Evolutionary conservation across 2,113 vertebrate species (phyloP), one percentile per base, ranked within the genome.

Genomic region (Brachypodius melanocephalos): DNA sequence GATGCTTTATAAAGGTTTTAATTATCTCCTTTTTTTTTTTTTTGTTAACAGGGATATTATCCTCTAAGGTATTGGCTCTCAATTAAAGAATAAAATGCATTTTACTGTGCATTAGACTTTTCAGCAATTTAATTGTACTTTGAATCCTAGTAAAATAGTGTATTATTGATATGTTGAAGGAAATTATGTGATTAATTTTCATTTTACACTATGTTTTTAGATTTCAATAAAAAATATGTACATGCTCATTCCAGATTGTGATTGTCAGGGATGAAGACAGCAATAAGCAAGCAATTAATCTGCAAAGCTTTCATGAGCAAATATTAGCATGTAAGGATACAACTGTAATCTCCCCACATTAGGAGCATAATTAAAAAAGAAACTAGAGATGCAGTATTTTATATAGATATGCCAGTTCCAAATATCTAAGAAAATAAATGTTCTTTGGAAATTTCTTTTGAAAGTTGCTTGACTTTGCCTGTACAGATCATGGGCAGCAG

Each of bases 1-100:
- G 82, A 73, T 95, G 62, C 26, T 89, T 94, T 93, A 43, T 83
- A 91, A 96, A 51, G 45, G 16, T 88, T 89, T 89, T 94, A 83
- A 84, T 91, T 82, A 63, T 89, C 29, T 91, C 46, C 36, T 2
- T 31, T 19, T 85, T 49, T 84, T 40, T 65, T 45, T 62, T 24
- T 78, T 54, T 49, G 18, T 85, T 62, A 84, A 57, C 8, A 45
- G 38, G 36, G 10, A 43, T 89, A 67, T 51, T 87, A 58, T 75
- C 31, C 51, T 83, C 74, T 67, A 49, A 79, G 67, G 45, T 82
- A 74, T 10, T 49, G 15, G 1, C 5, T 65, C 8, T 88, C 43
- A 34, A 11, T 49, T 17, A 51, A 48, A 62, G 31, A 45, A 85
- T 32, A 71, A 72, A 59, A 31, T 17, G 2, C 14, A 22, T 68